Base-by-base conservation (phyloP, 2,888 invertebrate species). In the Lasioglossum vierecki region DNA sequence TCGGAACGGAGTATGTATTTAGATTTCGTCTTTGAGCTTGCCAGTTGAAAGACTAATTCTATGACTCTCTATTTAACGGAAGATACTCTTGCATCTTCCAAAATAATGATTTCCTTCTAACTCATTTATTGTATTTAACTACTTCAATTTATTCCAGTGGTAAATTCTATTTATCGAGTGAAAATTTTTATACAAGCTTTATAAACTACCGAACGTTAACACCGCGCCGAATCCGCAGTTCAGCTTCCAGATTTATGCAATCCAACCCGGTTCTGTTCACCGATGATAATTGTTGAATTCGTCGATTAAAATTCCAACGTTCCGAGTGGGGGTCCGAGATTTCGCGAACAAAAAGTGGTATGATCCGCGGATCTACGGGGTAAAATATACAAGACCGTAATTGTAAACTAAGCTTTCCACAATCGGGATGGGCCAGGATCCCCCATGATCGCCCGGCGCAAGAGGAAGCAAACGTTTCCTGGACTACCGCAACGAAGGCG, bases 381-480 rank as follows among this genome's bases (percentile, higher is more conserved):
- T 41, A 11, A 41, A n/a, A 41, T 22, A 41, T 11, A 41, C 41
- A 5, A 41, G 39, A 41, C 39, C 39, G 22, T 22, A 11, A 39
- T 68, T 49, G 46, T 44, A 44, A 66, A 76, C 35, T 49, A 35
- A n/a, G 22, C 68, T 76, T n/a, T 49, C 49, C 30, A 44, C 39
- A 72, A 72, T 46, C 72, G 46, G 68, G 8, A 30, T 22, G 22
- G 46, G 0, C 44, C n/a, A 39, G 60, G 26, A 30, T 63, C 75
- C 41, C 39, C 60, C 57, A 57, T n/a, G 75, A 30, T 18, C 9
- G 68, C 18, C 22, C 6, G 68, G 39, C 18, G 44, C 44, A 72
- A 30, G 30, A 26, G 74, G 60, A 76, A 44, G 41, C n/a, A 74
- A 57, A 74, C 74, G 57, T 88, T 88, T 70, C 71, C 75, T 74